A percentile compares a stretch with the other conserved stretches of the same genome.
Evolutionary conservation across 2,888 invertebrate species (phyloP).

Genomic region (Brachylomia viminalis): DNA sequence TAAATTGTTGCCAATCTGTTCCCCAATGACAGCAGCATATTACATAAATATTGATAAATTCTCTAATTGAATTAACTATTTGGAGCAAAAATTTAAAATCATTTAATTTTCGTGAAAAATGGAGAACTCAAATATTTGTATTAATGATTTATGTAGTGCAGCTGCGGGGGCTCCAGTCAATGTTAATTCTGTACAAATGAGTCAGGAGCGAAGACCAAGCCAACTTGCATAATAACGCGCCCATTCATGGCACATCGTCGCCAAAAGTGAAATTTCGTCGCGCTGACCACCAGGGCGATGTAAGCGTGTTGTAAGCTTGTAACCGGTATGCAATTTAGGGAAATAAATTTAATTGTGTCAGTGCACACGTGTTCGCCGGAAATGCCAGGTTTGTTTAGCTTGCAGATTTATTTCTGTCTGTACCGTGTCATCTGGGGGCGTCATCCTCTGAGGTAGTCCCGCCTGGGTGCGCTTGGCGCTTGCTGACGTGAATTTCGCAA

Average conservation of each 20-base stretch:
- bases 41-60: constrained; percentile 38
- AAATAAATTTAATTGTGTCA: constrained; percentile 83
- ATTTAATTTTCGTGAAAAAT: constrained; percentile 24
- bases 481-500: constrained; percentile 83
- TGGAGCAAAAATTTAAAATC: not conserved
- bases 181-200: constrained; percentile 84
- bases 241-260: constrained; percentile 82
- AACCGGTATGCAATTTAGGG: constrained; percentile 64
- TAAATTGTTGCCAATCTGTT: constrained; percentile 76
- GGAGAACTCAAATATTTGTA: constrained; percentile 29
- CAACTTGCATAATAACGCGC: constrained; percentile 84
- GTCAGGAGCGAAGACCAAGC: constrained; percentile 79
- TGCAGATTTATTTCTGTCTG: constrained; percentile 88
- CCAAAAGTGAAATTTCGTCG: constrained; percentile 74
- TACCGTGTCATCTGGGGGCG: constrained; percentile 86
- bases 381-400: constrained; percentile 88
- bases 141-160: constrained; percentile 78
- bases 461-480: constrained; percentile 81
- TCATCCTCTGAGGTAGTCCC: constrained; percentile 81
- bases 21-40: constrained; percentile 54
- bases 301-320: constrained; percentile 41
- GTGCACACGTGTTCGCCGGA: constrained; percentile 84
- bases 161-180: constrained; percentile 77
- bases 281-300: constrained; percentile 46
- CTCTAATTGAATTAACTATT: constrained; percentile 22